phyloP scores from a whole-genome alignment of 2,113 vertebrate genomes.

The Riparia riparia region DNA sequence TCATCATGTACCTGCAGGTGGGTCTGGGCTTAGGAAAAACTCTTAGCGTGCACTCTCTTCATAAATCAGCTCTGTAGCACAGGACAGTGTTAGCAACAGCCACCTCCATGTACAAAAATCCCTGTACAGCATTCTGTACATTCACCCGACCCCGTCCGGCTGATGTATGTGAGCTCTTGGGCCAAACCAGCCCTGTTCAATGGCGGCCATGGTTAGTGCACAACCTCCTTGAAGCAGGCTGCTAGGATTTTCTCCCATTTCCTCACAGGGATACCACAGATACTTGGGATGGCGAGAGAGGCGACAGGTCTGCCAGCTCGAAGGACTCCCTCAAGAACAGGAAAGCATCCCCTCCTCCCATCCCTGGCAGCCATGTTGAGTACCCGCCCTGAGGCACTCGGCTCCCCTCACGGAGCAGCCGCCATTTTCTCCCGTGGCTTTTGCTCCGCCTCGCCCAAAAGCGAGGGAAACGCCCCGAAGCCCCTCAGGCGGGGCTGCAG shows the following conservation, averaged over 20 bases:
- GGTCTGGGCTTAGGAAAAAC: neutral
- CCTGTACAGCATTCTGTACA: neutral
- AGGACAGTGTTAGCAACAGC: neutral
- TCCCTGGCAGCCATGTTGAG: fast-evolving
- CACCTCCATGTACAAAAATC: neutral
- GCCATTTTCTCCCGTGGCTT: fast-evolving
- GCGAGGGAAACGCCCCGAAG: fast-evolving
- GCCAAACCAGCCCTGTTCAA: neutral
- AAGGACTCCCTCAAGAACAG: neutral
- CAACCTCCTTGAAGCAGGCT: fast-evolving
- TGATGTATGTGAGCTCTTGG: fast-evolving
- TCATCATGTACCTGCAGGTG: neutral
- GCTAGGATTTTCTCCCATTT: neutral
- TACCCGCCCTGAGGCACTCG: fast-evolving
- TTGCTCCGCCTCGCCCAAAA: no score
- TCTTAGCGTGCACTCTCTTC: neutral
- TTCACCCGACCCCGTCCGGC: neutral
- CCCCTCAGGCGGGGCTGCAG: fast-evolving
- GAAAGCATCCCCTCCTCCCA: neutral
- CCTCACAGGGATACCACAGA: neutral
- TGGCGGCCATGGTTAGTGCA: neutral
- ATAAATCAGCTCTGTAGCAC: neutral
- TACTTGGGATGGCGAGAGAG: no score
- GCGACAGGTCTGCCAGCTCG: no score
- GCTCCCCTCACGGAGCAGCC: fast-evolving